Percentiles rank a stretch among this genome's conserved stretches.
These are phyloP conservation scores for Plagodis dolabraria DNA, from an alignment of 2,888 invertebrate genomes.

Conservation along the genomic window DNA sequence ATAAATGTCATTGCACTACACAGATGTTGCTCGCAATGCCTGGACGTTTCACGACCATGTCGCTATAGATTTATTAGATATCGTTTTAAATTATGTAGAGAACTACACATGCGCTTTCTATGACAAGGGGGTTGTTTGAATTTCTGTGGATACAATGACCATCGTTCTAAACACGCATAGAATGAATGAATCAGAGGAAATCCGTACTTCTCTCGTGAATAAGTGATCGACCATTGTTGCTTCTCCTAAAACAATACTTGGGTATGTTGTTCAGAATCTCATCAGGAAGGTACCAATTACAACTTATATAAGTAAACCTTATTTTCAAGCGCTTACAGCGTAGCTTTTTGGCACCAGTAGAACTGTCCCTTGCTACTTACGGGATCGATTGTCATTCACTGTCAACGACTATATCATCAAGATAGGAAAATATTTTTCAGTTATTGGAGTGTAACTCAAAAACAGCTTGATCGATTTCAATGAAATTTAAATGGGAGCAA, in stretches of 20 bases:
- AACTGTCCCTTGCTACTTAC: no score
- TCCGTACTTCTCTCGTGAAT: conserved; percentile 64
- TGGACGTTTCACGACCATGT: conserved; percentile 1
- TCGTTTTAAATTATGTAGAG: neutral
- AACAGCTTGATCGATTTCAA: no score
- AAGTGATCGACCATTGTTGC: conserved; percentile 61
- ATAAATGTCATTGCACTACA: conserved; percentile 39
- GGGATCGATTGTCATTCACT: no score
- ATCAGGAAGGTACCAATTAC: no score
- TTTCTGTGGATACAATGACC: conserved; percentile 15
- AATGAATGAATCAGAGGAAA: conserved; percentile 61
- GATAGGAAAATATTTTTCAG: no score
- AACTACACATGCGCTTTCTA: neutral
- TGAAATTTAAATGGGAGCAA: no score
- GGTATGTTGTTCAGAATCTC: no score
- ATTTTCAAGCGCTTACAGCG: no score
- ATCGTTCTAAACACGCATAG: conserved; percentile 44
- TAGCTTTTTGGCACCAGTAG: no score
- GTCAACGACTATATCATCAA: no score
- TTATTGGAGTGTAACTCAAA: no score
- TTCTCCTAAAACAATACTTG: conserved; percentile 9
- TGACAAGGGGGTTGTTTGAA: conserved; percentile 1
- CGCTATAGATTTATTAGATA: neutral
- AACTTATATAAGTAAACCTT: no score
- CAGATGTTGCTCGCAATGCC: conserved; percentile 32